Percentiles rank a stretch among this genome's conserved stretches.
Conservation (phyloP, 2,888 invertebrate species). For the Ptilodon capucinus region DNA sequence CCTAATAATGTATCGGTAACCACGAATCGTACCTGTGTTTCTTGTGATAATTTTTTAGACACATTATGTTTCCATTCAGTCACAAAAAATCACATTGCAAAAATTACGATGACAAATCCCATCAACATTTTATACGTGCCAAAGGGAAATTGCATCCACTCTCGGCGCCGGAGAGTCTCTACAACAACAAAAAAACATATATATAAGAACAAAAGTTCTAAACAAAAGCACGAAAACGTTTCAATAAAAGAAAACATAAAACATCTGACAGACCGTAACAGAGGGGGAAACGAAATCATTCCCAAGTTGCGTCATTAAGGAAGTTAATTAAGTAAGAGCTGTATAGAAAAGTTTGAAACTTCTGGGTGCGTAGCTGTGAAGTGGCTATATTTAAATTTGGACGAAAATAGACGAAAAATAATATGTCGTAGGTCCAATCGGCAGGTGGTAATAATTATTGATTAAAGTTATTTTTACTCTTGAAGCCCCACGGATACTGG, state of each 20-base stretch:
- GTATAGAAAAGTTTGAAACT: constrained; percentile 50
- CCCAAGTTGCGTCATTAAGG: constrained; percentile 48
- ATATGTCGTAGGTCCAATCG: too few species aligned
- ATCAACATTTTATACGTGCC: neutral
- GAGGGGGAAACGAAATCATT: constrained; percentile 31
- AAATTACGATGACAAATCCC: too few species aligned
- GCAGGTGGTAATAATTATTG: too few species aligned
- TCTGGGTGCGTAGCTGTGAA: constrained; percentile 16
- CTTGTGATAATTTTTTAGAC: too few species aligned
- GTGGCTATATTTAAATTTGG: neutral
- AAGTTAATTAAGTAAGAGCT: constrained; percentile 49
- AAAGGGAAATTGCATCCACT: neutral
- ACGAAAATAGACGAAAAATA: neutral
- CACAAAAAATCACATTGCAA: too few species aligned
- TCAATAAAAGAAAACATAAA: constrained; percentile 38
- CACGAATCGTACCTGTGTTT: too few species aligned
- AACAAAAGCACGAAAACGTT: constrained; percentile 35
- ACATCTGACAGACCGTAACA: constrained; percentile 31
- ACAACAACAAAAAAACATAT: constrained; percentile 3
- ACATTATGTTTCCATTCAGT: too few species aligned
- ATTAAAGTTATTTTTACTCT: too few species aligned
- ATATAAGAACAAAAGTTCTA: constrained; percentile 9
- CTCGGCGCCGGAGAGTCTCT: constrained; percentile 7
- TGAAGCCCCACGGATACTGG: too few species aligned
- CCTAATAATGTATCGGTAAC: too few species aligned